Percentiles rank a stretch among this genome's conserved stretches.
phyloP scores from a whole-genome alignment of 2,888 invertebrate species.

The Ophioninae sp. region DNA sequence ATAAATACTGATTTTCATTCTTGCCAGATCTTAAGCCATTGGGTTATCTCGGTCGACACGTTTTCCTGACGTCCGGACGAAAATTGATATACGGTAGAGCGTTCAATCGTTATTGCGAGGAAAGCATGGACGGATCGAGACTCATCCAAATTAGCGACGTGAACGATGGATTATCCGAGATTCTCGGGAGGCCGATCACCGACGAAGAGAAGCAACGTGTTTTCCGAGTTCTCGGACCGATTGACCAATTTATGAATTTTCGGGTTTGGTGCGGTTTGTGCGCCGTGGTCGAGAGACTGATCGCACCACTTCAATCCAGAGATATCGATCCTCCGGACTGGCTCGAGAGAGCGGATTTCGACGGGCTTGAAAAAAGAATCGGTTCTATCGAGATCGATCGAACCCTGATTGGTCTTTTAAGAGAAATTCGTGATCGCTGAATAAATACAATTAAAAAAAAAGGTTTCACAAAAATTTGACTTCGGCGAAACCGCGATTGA shows the following conservation, averaged over 20 bases:
- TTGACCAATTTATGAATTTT: slow-evolving; percentile 84
- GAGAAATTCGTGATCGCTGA: slow-evolving; percentile 70
- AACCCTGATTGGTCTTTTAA: slow-evolving; percentile 70
- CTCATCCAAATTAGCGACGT: slow-evolving; percentile 68
- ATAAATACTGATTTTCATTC: slow-evolving; percentile 62
- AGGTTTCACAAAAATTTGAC: too few species aligned
- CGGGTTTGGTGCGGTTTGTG: slow-evolving; percentile 91
- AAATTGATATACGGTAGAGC: slow-evolving; percentile 74
- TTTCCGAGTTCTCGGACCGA: slow-evolving; percentile 81
- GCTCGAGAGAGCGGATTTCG: slow-evolving; percentile 77
- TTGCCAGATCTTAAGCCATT: slow-evolving; percentile 86
- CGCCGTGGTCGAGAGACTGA: slow-evolving; percentile 88
- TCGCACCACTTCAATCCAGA: slow-evolving; percentile 84
- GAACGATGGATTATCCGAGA: slow-evolving; percentile 80
- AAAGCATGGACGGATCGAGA: slow-evolving; percentile 70
- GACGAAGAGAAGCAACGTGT: slow-evolving; percentile 82
- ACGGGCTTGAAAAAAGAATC: slow-evolving; percentile 73
- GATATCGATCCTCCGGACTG: slow-evolving; percentile 85
- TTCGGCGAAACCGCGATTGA: too few species aligned
- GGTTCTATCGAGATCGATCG: slow-evolving; percentile 61
- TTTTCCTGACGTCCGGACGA: slow-evolving; percentile 77
- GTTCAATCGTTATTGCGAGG: slow-evolving; percentile 73
- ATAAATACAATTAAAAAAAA: not conserved
- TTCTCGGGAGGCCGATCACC: slow-evolving; percentile 86
- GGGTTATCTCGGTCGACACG: slow-evolving; percentile 87